Percentiles rank a stretch among this genome's conserved stretches.
Conservation (phyloP, 1,140 invertebrate species). For the Heliconius hermathena region DNA sequence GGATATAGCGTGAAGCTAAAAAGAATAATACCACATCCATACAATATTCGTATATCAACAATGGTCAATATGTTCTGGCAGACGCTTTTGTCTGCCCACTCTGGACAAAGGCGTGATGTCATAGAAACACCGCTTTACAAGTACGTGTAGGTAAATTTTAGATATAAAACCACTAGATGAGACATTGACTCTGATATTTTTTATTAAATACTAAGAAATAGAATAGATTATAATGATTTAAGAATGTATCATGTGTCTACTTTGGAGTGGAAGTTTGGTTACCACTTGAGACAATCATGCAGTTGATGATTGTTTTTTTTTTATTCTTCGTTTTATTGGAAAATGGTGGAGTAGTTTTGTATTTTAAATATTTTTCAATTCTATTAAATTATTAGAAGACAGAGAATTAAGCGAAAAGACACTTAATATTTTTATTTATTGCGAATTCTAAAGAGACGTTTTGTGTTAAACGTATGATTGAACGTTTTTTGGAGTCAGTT, state of each 20-base stretch:
- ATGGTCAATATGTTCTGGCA: slow-evolving; percentile 39
- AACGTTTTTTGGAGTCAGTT: no score
- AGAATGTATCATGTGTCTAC: not conserved
- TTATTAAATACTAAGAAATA: not conserved
- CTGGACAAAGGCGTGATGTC: slow-evolving; percentile 72
- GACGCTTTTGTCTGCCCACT: slow-evolving; percentile 68
- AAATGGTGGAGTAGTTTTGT: not conserved
- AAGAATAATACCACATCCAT: slow-evolving; percentile 7
- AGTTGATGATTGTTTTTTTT: not conserved
- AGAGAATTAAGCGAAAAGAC: no score
- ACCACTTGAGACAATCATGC: not conserved
- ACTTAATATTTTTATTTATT: no score
- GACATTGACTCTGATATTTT: not conserved
- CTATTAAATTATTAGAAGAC: no score
- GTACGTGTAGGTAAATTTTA: slow-evolving; percentile 11
- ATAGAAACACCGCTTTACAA: slow-evolving; percentile 46
- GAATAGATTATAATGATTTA: not conserved
- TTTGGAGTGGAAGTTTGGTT: not conserved
- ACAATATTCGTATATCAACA: slow-evolving; percentile 18
- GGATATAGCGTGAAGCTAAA: no score
- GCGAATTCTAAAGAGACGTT: no score
- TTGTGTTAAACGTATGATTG: no score
- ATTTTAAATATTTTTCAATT: no score
- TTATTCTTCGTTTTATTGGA: not conserved
- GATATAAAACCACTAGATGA: slow-evolving; percentile 27